Evolutionary conservation across 2,797 vertebrate species (phyloP), one percentile per base, ranked within the genome.

Genomic region (Gallinago nigripennis): DNA sequence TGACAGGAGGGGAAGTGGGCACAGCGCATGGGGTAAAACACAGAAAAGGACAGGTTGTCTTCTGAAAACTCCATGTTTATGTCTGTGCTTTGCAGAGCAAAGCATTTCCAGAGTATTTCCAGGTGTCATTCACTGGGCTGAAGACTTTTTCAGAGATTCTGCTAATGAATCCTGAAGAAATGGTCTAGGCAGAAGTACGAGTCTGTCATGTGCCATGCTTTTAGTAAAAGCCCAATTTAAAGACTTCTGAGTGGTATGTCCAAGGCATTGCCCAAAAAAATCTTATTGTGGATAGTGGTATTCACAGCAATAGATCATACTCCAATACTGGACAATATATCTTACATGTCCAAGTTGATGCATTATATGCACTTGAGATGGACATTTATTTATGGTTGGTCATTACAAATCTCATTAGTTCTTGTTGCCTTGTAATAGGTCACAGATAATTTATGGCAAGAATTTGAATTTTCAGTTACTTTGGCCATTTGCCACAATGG

Each of bases 321-420:
- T 25, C 18, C 16, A 81, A 4, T 73, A 57, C 14, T 31, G n/a
- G 19, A 45, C 14, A 33, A 23, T 79, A 4, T 35, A 18, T 60
- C 27, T 93, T 68, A n/a, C 19, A 18, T 1, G 2, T 91, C 73
- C 31, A 56, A 37, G 56, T n/a, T 58, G 31, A 63, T 92, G 70
- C 56, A 37, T 43, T 86, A 4, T 58, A 30, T 5, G 3, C 30
- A 41, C 31, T 78, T 86, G 43, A 88, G 39, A 53, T 66, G 31
- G 39, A 60, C 30, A 2, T 84, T 79, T 83, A n/a, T 79, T 90
- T 90, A 66, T 73, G 70, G 31, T 15, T 33, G 11, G 16, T 77
- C 70, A 79, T 91, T 92, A 84, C 28, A 77, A 50, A 88, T 95
- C 70, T 92, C 46, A 73, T 78, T 88, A 83, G 27, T 57, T 92